Evolutionary conservation across 2,113 vertebrate species (phyloP).

Genomic region (Salvator merianae): DNA sequence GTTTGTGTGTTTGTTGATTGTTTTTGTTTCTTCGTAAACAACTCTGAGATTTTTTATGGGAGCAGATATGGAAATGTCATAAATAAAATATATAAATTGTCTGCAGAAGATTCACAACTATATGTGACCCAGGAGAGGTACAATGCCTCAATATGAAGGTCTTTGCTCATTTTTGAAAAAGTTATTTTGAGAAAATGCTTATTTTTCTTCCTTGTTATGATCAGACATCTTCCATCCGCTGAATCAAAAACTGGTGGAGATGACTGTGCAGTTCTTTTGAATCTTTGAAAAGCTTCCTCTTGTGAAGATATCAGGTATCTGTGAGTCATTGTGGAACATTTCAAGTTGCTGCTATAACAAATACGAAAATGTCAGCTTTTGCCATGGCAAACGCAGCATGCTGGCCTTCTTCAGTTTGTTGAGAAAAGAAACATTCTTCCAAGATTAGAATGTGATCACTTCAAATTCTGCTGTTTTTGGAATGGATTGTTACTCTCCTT

Average conservation of each 20-base stretch:
- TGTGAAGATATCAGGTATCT: slow-evolving; percentile 55
- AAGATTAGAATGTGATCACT: neutral
- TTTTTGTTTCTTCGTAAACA: too few species aligned
- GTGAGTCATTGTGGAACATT: slow-evolving; percentile 51
- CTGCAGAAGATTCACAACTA: neutral
- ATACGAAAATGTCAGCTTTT: slow-evolving; percentile 48
- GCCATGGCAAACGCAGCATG: slow-evolving; percentile 29
- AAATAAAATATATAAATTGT: neutral
- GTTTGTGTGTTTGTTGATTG: too few species aligned
- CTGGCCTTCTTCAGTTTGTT: slow-evolving; percentile 17
- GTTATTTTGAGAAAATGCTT: slow-evolving; percentile 19
- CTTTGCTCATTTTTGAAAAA: slow-evolving; percentile 20
- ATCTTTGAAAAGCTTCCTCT: slow-evolving; percentile 55
- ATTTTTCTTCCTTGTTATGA: slow-evolving; percentile 23
- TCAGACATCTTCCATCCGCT: slow-evolving; percentile 42
- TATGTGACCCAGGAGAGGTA: neutral
- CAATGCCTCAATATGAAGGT: neutral
- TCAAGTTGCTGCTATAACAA: slow-evolving; percentile 47
- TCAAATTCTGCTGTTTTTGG: neutral
- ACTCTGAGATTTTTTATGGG: too few species aligned
- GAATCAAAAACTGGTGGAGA: slow-evolving; percentile 53
- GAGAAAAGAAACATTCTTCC: slow-evolving; percentile 29
- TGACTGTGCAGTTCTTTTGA: slow-evolving; percentile 41
- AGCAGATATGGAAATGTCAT: too few species aligned
- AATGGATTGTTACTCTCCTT: neutral